These are phyloP conservation scores for Motacilla tschutschensis DNA, from an alignment of 2,113 vertebrate species.

Conservation along the genomic window DNA sequence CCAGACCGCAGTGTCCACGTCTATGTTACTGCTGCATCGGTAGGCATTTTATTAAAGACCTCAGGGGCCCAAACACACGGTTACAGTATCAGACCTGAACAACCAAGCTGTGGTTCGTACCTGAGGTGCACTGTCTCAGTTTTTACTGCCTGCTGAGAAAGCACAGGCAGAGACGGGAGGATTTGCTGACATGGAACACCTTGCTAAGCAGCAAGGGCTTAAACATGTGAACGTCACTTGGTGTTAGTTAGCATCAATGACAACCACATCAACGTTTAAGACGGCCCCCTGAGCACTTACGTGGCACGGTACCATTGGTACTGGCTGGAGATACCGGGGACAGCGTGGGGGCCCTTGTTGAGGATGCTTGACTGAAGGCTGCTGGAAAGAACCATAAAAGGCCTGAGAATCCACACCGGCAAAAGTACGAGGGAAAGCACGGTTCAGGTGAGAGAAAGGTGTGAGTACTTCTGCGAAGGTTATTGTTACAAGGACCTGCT, in stretches of 20 bases:
- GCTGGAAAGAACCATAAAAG: neutral
- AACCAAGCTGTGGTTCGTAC: neutral
- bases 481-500: neutral
- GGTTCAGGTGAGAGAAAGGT: neutral
- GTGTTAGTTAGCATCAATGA: neutral
- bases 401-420: neutral
- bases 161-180: neutral
- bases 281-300: neutral
- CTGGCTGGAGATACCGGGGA: rapidly evolving
- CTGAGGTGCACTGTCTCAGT: neutral
- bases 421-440: neutral
- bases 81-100: neutral
- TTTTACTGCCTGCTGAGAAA: neutral
- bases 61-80: neutral
- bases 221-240: neutral
- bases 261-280: neutral
- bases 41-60: neutral
- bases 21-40: neutral
- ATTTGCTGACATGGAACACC: neutral
- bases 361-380: neutral
- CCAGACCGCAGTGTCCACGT: neutral
- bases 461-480: neutral
- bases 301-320: neutral
- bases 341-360: neutral
- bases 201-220: neutral